Percentiles rank a stretch among this genome's conserved stretches.
These are phyloP conservation scores for Alouatta palliata DNA, from an alignment of 2,113 vertebrate species.

Conservation along the genomic window DNA sequence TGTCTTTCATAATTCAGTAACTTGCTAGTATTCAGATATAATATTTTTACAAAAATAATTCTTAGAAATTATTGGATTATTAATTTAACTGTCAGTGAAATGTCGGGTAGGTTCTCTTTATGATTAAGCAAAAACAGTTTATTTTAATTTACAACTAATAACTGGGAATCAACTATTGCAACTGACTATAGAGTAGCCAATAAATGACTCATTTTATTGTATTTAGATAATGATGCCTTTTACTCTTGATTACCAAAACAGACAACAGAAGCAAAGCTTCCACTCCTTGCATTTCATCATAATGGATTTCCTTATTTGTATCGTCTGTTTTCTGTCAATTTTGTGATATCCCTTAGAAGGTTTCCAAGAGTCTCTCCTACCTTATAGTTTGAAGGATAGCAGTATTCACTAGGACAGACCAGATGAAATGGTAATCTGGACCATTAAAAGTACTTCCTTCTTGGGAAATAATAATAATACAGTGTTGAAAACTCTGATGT, in stretches of 20 bases:
- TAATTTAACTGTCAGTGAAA: not conserved
- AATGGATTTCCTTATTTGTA: not conserved
- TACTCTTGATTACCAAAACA: not conserved
- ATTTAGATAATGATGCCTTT: not conserved
- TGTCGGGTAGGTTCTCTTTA: not conserved
- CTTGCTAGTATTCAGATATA: not conserved
- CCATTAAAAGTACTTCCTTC: not conserved
- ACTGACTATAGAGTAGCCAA: not conserved
- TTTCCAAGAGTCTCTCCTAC: not conserved
- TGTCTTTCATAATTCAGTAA: not conserved
- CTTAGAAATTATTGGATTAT: not conserved
- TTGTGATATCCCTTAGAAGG: not conserved
- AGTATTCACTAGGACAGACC: not conserved
- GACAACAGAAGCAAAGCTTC: not conserved
- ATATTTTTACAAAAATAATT: not conserved
- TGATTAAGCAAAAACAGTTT: not conserved
- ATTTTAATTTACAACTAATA: slow-evolving; percentile 27
- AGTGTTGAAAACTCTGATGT: not conserved
- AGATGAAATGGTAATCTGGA: not conserved
- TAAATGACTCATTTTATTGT: not conserved
- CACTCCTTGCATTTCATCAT: not conserved
- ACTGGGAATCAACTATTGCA: not conserved
- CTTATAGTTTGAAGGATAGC: not conserved
- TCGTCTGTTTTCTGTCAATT: not conserved
- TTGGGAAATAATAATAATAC: not conserved